Evolutionary conservation across 2,797 vertebrate genomes (phyloP).

Genomic region (Tapirus indicus): DNA sequence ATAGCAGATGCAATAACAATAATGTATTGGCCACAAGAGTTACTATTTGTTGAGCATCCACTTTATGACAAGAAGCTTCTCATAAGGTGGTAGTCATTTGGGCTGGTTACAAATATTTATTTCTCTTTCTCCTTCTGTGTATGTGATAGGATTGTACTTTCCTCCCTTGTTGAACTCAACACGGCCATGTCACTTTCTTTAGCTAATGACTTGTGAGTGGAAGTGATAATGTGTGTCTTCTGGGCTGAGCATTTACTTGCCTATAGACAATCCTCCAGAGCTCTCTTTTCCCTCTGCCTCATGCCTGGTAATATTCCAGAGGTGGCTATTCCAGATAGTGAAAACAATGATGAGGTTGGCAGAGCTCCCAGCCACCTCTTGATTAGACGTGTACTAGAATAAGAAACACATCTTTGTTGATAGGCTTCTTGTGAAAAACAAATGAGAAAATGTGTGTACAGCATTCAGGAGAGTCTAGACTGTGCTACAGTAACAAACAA

Average conservation of each 20-base stretch:
- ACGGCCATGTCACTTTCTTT: not conserved
- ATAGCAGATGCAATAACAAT: not conserved
- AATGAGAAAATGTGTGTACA: not conserved
- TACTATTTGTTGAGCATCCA: not conserved
- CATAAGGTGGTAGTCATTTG: not conserved
- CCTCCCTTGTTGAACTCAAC: not conserved
- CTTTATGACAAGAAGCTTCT: not conserved
- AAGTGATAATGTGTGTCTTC: not conserved
- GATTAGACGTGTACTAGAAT: not conserved
- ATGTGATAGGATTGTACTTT: not conserved
- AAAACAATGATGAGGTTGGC: not conserved
- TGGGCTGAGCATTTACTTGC: not conserved
- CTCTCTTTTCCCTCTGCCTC: not conserved
- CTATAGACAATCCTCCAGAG: not conserved
- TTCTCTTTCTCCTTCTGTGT: not conserved
- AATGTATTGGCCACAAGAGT: not conserved
- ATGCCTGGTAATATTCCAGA: not conserved
- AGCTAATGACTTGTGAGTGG: not conserved
- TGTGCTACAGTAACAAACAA: not conserved
- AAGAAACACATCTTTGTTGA: not conserved
- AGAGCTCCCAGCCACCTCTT: not conserved
- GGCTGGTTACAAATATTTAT: not conserved
- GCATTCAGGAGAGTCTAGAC: not conserved
- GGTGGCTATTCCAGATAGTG: not conserved
- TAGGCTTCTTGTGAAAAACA: not conserved